These are phyloP conservation scores for Hypena proboscidalis DNA, from an alignment of 2,888 invertebrate species.

Conservation along the genomic window DNA sequence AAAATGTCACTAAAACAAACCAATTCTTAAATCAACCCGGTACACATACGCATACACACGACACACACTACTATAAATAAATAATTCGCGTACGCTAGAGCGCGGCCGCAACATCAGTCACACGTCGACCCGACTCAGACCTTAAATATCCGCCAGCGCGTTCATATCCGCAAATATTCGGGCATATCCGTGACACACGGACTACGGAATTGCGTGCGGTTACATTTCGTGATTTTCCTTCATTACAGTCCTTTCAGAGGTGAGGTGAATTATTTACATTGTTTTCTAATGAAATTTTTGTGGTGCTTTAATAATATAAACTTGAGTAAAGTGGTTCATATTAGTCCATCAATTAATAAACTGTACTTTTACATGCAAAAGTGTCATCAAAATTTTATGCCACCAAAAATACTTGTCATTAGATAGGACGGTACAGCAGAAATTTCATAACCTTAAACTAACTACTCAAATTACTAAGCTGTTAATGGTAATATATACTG, in stretches of 20 bases:
- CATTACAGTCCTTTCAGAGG: slow-evolving; percentile 26
- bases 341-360: too few species aligned
- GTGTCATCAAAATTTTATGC: too few species aligned
- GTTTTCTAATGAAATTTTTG: too few species aligned
- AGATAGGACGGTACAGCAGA: too few species aligned
- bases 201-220: slow-evolving; percentile 46
- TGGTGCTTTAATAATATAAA: too few species aligned
- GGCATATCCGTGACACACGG: slow-evolving; percentile 43
- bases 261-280: slow-evolving; percentile 12
- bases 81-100: slow-evolving; percentile 44
- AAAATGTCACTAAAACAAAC: slow-evolving; percentile 17
- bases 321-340: too few species aligned
- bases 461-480: too few species aligned
- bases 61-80: slow-evolving; percentile 32
- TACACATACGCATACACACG: slow-evolving; percentile 13
- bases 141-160: slow-evolving; percentile 43
- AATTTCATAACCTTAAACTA: too few species aligned
- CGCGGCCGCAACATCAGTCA: slow-evolving; percentile 57
- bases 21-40: slow-evolving; percentile 23
- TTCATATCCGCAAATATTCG: slow-evolving; percentile 45
- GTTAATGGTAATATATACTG: too few species aligned
- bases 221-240: slow-evolving; percentile 32
- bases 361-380: too few species aligned
- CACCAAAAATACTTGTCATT: too few species aligned
- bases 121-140: slow-evolving; percentile 53